These are phyloP conservation scores for Meganola albula DNA, from an alignment of 2,888 invertebrate genomes.

Conservation along the genomic window DNA sequence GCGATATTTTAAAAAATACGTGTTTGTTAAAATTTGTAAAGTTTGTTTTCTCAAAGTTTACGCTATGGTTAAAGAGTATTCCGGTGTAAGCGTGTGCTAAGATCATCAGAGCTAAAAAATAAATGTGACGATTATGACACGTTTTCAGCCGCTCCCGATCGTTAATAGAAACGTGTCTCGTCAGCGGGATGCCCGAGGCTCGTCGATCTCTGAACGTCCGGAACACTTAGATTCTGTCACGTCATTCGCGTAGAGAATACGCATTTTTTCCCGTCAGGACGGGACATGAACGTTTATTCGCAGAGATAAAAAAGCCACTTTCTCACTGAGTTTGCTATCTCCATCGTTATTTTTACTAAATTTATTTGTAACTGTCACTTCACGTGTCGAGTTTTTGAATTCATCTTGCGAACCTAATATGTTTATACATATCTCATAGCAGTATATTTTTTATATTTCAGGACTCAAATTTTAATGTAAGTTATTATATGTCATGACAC, in stretches of 20 bases:
- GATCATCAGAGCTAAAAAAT: too few relatives aligned
- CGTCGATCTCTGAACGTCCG: slow-evolving; percentile 41
- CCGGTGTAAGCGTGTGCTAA: too few relatives aligned
- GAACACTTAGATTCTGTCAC: slow-evolving; percentile 36
- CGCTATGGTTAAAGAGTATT: too few relatives aligned
- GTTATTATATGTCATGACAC: slow-evolving; percentile 24
- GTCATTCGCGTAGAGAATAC: slow-evolving; percentile 37
- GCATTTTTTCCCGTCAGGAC: slow-evolving; percentile 32
- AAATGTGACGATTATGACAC: slow-evolving; percentile 28
- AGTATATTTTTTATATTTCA: slow-evolving; percentile 1
- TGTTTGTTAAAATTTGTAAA: too few relatives aligned
- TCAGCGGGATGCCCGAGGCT: slow-evolving; percentile 39
- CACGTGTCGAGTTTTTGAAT: slow-evolving; percentile 8
- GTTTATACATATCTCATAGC: neutral
- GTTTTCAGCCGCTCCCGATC: slow-evolving; percentile 33
- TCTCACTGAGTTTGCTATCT: slow-evolving; percentile 29
- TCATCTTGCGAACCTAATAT: slow-evolving; percentile 11
- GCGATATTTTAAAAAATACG: too few relatives aligned
- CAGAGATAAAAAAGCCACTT: slow-evolving; percentile 39
- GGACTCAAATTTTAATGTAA: too few relatives aligned
- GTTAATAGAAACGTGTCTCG: slow-evolving; percentile 32
- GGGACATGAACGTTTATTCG: slow-evolving; percentile 34
- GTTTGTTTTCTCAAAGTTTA: slow-evolving; percentile 8
- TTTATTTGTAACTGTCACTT: slow-evolving; percentile 27
- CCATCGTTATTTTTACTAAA: slow-evolving; percentile 21